Conservation (phyloP, 1,140 invertebrate genomes). For the Caenorhabditis remanei region DNA sequence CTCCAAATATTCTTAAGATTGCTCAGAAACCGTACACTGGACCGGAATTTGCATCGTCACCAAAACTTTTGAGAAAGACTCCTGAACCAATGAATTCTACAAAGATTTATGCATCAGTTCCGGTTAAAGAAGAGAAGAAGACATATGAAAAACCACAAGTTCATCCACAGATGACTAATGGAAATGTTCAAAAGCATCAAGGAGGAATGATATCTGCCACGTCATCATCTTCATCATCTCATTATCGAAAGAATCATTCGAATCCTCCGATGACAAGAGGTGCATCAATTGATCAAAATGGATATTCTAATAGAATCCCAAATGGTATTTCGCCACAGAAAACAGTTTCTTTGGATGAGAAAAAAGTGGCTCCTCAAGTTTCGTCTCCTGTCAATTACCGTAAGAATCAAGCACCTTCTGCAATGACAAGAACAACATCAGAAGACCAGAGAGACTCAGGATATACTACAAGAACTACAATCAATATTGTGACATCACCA, state of each 20-base stretch:
- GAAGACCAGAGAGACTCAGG: slow-evolving; percentile 1
- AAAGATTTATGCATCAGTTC: slow-evolving; percentile 24
- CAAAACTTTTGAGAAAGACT: slow-evolving; percentile 21
- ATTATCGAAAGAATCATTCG: not conserved
- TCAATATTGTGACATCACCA: not conserved
- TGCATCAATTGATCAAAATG: slow-evolving; percentile 17
- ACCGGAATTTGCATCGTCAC: slow-evolving; percentile 8
- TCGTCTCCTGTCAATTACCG: not conserved
- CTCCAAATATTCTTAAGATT: not conserved
- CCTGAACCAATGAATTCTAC: not conserved
- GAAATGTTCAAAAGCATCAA: not conserved
- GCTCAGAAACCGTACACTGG: not conserved
- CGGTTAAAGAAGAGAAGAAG: slow-evolving; percentile 38
- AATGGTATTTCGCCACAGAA: not conserved
- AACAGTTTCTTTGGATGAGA: not conserved
- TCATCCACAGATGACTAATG: slow-evolving; percentile 29
- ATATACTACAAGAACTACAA: slow-evolving; percentile 17
- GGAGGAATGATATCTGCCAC: not conserved
- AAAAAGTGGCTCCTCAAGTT: not conserved
- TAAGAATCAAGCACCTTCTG: not conserved
- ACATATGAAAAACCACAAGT: slow-evolving; percentile 7
- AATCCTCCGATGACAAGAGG: slow-evolving; percentile 10
- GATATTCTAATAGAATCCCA: not conserved
- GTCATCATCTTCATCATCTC: not conserved
- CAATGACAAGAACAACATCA: slow-evolving; percentile 3